phyloP scores from a whole-genome alignment of 2,113 vertebrate genomes.

The Leptobrachium ailaonicum region DNA sequence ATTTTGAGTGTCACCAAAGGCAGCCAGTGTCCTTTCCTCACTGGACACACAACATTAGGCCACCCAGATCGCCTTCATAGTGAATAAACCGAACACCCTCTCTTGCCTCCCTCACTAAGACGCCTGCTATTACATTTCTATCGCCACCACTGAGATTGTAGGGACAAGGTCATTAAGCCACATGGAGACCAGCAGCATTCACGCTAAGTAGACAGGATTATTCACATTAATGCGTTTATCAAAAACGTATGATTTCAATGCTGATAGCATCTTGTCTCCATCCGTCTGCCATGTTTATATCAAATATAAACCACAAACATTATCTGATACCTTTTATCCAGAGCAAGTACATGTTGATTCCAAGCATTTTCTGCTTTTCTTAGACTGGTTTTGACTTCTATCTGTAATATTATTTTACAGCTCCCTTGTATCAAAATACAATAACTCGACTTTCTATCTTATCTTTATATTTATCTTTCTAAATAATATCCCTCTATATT shows the following conservation, averaged over 20 bases:
- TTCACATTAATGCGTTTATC: neutral
- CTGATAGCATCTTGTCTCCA: neutral
- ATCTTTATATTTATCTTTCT: no score
- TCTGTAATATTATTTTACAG: no score
- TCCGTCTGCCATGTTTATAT: neutral
- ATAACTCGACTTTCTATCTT: no score
- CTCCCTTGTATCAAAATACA: no score
- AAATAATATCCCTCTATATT: no score
- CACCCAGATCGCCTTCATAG: slow-evolving; percentile 40
- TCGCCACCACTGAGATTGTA: neutral
- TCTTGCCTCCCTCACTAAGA: slow-evolving; percentile 23
- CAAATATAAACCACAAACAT: neutral
- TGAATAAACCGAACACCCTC: slow-evolving; percentile 40
- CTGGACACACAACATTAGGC: slow-evolving; percentile 31
- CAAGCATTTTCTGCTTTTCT: no score
- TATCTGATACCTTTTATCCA: no score
- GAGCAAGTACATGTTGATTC: no score
- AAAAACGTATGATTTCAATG: neutral
- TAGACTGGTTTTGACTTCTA: no score
- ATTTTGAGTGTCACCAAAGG: neutral
- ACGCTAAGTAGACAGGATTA: neutral
- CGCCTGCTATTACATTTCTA: slow-evolving; percentile 35
- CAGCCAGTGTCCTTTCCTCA: neutral
- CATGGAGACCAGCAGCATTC: neutral
- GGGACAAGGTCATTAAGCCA: slow-evolving; percentile 30